phyloP scores from a whole-genome alignment of 2,888 invertebrate genomes.

The Trypoxylon attenuatum region DNA sequence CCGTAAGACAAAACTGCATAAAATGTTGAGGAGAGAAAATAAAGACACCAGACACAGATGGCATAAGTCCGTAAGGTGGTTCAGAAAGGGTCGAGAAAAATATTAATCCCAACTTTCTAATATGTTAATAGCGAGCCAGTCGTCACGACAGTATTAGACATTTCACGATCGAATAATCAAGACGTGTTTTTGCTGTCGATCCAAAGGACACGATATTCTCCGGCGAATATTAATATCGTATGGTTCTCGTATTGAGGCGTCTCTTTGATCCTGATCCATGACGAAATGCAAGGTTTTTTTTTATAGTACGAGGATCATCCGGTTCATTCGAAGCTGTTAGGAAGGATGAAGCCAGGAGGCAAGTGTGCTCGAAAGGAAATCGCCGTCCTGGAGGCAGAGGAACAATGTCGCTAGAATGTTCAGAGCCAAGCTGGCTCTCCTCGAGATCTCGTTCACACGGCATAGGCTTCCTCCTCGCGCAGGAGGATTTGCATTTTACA shows the following conservation, averaged over 20 bases:
- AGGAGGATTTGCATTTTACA: slow-evolving; percentile 52
- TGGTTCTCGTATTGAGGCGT: background rate
- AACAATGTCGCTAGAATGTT: slow-evolving; percentile 36
- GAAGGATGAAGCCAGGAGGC: background rate
- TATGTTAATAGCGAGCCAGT: slow-evolving; percentile 37
- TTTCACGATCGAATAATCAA: slow-evolving; percentile 42
- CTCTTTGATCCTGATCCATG: too few relatives aligned
- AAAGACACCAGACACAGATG: too few relatives aligned
- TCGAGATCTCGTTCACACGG: slow-evolving; percentile 49
- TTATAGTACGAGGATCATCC: background rate
- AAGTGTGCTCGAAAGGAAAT: slow-evolving; percentile 24
- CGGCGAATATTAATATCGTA: background rate
- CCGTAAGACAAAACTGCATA: too few relatives aligned
- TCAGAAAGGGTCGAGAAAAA: slow-evolving; percentile 30
- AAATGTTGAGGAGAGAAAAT: too few relatives aligned
- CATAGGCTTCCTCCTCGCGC: slow-evolving; percentile 30
- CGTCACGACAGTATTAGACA: slow-evolving; percentile 33
- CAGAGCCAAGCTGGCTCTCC: slow-evolving; percentile 22
- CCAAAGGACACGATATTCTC: slow-evolving; percentile 22
- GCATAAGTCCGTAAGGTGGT: slow-evolving; percentile 20
- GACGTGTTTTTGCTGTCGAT: slow-evolving; percentile 13
- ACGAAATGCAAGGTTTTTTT: background rate
- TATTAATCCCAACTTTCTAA: slow-evolving; percentile 37
- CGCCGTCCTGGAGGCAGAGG: slow-evolving; percentile 6
- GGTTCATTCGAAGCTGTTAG: background rate